phyloP scores from a whole-genome alignment of 1,140 invertebrate species.

The honey bee (Apis mellifera) region DNA sequence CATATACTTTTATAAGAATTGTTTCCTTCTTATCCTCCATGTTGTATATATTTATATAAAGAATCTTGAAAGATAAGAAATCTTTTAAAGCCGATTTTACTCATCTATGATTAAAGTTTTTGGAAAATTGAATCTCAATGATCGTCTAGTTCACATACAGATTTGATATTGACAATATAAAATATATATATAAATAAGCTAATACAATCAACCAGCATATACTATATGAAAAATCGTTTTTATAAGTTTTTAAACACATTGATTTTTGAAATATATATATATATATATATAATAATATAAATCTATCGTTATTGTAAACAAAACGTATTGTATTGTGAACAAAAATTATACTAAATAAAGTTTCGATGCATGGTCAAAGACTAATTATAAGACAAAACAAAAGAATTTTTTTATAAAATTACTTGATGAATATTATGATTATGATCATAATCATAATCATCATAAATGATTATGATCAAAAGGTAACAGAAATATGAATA shows the following conservation, averaged over 20 bases:
- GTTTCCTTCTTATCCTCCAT: constrained; percentile 13
- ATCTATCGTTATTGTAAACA: background rate
- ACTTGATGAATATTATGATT: too few relatives aligned
- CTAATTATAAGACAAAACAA: too few relatives aligned
- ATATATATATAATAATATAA: too few relatives aligned
- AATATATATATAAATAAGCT: constrained; percentile 49
- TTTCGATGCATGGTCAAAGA: too few relatives aligned
- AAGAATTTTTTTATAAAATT: too few relatives aligned
- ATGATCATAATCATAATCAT: too few relatives aligned
- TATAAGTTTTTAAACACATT: constrained; percentile 10
- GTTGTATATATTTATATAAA: background rate
- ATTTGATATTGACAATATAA: constrained; percentile 51
- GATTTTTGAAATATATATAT: background rate
- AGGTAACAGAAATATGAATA: too few relatives aligned
- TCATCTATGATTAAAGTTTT: constrained; percentile 44
- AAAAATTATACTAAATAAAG: background rate
- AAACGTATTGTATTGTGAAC: too few relatives aligned
- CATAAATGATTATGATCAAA: too few relatives aligned
- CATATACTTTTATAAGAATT: constrained; percentile 8
- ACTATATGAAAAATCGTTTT: background rate
- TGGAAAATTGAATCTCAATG: constrained; percentile 50
- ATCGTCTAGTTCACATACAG: constrained; percentile 51
- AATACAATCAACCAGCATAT: background rate
- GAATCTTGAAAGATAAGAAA: constrained; percentile 38
- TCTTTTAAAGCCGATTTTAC: constrained; percentile 43